Evolutionary conservation across 2,797 vertebrate species (phyloP).

Genomic region (Holocentrus rufus): DNA sequence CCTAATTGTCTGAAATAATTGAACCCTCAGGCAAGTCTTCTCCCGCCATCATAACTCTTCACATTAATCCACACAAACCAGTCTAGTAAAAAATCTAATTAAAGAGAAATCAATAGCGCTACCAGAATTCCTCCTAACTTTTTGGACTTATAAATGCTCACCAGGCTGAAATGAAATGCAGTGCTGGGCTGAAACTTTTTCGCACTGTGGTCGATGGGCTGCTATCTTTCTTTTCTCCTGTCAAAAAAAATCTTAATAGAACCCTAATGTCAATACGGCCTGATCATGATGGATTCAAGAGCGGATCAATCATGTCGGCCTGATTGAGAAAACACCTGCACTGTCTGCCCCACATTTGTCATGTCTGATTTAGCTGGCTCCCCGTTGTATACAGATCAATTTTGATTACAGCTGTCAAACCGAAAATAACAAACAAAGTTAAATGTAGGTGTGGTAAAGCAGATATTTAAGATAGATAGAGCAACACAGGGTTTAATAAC

Average conservation of each 20-base stretch:
- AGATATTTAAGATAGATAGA: slow-evolving; percentile 62
- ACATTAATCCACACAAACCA: slow-evolving; percentile 58
- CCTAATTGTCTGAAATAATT: slow-evolving; percentile 51
- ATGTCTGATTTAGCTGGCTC: slow-evolving; percentile 78
- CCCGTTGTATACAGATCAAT: slow-evolving; percentile 78
- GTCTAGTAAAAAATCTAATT: slow-evolving; percentile 64
- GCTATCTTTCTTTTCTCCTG: slow-evolving; percentile 48
- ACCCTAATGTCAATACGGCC: slow-evolving; percentile 69
- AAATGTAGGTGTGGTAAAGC: slow-evolving; percentile 64
- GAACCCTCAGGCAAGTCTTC: slow-evolving; percentile 48
- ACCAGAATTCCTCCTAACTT: slow-evolving; percentile 54
- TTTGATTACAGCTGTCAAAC: slow-evolving; percentile 77
- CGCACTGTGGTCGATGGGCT: slow-evolving; percentile 15
- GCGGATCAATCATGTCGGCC: slow-evolving; percentile 71
- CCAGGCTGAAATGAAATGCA: slow-evolving; percentile 37
- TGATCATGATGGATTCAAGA: slow-evolving; percentile 80
- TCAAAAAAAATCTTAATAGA: slow-evolving; percentile 67
- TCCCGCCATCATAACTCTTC: slow-evolving; percentile 37
- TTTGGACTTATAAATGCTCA: slow-evolving; percentile 50
- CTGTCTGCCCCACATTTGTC: slow-evolving; percentile 74
- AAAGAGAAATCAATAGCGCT: slow-evolving; percentile 68
- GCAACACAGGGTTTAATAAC: slow-evolving; percentile 53
- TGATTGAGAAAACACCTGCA: slow-evolving; percentile 80
- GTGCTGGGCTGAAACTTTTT: slow-evolving; percentile 30
- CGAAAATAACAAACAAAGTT: slow-evolving; percentile 66